A percentile compares a stretch with the other conserved stretches of the same genome.
Conservation (phyloP, 2,113 vertebrate genomes). For the Gopherus flavomarginatus region DNA sequence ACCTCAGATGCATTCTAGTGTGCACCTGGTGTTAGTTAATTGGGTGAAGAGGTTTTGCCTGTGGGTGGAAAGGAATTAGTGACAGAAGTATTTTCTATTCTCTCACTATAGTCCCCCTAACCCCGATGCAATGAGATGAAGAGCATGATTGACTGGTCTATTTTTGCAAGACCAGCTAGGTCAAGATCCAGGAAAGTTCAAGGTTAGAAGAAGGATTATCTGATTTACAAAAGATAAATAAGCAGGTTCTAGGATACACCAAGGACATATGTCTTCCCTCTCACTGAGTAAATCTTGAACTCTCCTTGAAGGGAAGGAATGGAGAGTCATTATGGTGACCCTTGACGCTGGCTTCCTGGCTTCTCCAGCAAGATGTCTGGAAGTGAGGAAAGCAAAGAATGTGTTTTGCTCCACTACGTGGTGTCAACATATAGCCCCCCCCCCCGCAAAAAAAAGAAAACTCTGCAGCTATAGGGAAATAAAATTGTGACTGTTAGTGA, state of each 20-base stretch:
- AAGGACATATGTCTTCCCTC: conserved; percentile 1
- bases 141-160: conserved; percentile 64
- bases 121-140: conserved; percentile 60
- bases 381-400: conserved; percentile 2
- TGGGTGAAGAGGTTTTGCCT: conserved; percentile 77
- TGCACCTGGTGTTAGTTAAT: conserved; percentile 82
- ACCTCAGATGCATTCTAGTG: conserved; percentile 74
- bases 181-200: conserved; percentile 42
- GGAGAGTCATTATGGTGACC: neutral
- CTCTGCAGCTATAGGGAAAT: neutral
- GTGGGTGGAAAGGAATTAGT: conserved; percentile 77
- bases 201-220: conserved; percentile 57
- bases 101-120: neutral
- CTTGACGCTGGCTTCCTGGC: conserved; percentile 23
- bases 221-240: conserved; percentile 66
- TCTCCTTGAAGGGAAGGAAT: neutral
- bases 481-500: neutral
- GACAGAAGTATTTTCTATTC: conserved; percentile 75
- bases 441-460: too few relatives aligned
- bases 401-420: neutral
- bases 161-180: conserved; percentile 69
- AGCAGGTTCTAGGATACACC: conserved; percentile 9
- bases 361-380: conserved; percentile 26
- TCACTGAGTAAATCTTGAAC: conserved; percentile 34
- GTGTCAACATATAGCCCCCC: neutral